Evolutionary conservation across 2,888 invertebrate species (phyloP), one percentile per base, ranked within the genome.

Genomic region (Aporophyla lueneburgensis): DNA sequence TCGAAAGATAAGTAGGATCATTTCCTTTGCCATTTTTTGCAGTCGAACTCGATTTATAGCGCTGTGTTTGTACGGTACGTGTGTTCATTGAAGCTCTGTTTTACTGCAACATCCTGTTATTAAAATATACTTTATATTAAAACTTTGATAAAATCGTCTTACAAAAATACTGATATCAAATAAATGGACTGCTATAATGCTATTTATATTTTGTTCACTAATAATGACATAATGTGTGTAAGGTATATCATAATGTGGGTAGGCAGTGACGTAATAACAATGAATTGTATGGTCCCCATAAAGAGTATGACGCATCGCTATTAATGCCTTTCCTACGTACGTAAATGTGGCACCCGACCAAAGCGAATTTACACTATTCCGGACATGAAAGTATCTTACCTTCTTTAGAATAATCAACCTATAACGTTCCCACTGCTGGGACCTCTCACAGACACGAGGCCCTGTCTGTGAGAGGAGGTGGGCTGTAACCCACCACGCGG

Each of bases 1-100:
- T 89, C 86, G 74, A 80, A 85, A 86, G 87, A 84, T 88, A 86
- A 86, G 87, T 87, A 84, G 86, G 82, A 87, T 86, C 84, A 87
- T 89, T 88, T 87, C 88, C 86, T 88, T 88, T 86, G 83, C 83
- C 85, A 83, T 88, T 84, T 87, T 86, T 88, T 84, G 80, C 84
- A 87, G 82, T 84, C 83, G 81, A 81, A 80, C 87, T 87, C 77
- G 79, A 88, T 86, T 87, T 87, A 87, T 86, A 68, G 67, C 73
- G 58, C 10, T 74, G 54, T 71, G 73, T 85, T 59, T 76, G 61
- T 73, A 21, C 40, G 62, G 63, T 63, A 54, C 56, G 61, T 74
- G 43, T 71, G 74, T 70, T 51, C 56, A 40, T 59, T 72, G 54
- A 24, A 49, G 54, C 68, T 61, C 21, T 21, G 49, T 78, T 79